phyloP scores from a whole-genome alignment of 2,113 vertebrate species.

The Alethe castanea region DNA sequence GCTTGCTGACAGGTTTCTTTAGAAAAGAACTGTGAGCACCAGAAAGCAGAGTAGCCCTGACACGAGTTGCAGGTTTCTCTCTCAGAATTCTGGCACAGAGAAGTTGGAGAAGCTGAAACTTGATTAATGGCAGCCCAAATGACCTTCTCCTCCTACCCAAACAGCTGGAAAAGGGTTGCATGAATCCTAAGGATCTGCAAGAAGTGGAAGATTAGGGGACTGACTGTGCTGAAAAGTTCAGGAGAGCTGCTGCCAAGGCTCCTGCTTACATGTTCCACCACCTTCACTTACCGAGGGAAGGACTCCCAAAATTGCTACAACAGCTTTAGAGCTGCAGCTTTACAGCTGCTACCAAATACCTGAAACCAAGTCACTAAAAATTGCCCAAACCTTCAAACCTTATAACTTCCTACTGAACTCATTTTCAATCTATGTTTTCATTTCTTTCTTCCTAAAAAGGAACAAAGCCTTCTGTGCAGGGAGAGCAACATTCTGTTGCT shows the following conservation, averaged over 20 bases:
- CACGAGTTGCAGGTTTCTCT: not conserved
- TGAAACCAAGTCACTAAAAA: not conserved
- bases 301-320: not conserved
- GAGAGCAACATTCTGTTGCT: not conserved
- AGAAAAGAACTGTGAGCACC: not conserved
- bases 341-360: not conserved
- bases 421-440: not conserved
- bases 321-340: not conserved
- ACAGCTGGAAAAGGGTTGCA: not conserved
- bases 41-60: not conserved
- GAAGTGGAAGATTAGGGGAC: not conserved
- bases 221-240: not conserved
- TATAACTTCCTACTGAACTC: not conserved
- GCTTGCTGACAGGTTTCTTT: not conserved
- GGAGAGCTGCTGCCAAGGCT: not conserved
- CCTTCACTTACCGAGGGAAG: accelerated
- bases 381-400: not conserved
- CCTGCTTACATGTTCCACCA: not conserved
- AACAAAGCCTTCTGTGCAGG: not conserved
- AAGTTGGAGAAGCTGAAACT: too few species aligned
- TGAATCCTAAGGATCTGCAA: not conserved
- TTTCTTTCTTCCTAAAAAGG: not conserved
- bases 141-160: not conserved
- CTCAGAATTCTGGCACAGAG: not conserved
- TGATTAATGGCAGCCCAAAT: not conserved